Evolutionary conservation across 2,113 vertebrate species (phyloP).

Genomic region (Orcinus orca): DNA sequence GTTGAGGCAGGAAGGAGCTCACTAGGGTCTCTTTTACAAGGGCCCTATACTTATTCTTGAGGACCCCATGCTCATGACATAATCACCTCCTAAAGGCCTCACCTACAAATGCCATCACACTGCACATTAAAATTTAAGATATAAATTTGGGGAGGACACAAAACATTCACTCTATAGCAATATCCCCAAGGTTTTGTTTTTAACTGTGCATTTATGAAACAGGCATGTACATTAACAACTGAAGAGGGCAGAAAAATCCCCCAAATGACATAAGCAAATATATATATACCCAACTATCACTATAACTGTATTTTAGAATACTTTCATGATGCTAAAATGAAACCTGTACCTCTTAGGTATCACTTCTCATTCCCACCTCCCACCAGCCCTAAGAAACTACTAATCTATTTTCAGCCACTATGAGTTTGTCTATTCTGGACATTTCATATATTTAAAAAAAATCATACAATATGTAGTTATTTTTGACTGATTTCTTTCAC

Average conservation of each 20-base stretch:
- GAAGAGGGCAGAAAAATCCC: background rate
- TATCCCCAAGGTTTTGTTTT: background rate
- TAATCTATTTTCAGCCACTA: background rate
- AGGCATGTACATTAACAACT: background rate
- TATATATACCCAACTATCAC: background rate
- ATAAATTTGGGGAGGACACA: background rate
- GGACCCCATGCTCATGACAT: background rate
- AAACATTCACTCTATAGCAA: background rate
- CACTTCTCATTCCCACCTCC: background rate
- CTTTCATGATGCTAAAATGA: background rate
- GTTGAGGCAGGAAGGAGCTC: background rate
- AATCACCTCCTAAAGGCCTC: background rate
- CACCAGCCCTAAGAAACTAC: background rate
- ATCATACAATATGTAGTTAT: too few species aligned
- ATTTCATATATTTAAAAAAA: background rate
- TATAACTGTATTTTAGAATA: background rate
- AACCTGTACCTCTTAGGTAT: background rate
- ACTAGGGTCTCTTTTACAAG: background rate
- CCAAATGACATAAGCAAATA: background rate
- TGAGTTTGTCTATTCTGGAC: background rate
- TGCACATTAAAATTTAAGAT: background rate
- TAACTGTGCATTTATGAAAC: background rate
- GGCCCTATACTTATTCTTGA: background rate
- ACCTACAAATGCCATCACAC: background rate
- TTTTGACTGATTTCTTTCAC: too few species aligned